Percentiles rank a stretch among this genome's conserved stretches.
These are phyloP conservation scores for Passer montanus DNA, from an alignment of 2,113 vertebrate genomes.

Conservation along the genomic window DNA sequence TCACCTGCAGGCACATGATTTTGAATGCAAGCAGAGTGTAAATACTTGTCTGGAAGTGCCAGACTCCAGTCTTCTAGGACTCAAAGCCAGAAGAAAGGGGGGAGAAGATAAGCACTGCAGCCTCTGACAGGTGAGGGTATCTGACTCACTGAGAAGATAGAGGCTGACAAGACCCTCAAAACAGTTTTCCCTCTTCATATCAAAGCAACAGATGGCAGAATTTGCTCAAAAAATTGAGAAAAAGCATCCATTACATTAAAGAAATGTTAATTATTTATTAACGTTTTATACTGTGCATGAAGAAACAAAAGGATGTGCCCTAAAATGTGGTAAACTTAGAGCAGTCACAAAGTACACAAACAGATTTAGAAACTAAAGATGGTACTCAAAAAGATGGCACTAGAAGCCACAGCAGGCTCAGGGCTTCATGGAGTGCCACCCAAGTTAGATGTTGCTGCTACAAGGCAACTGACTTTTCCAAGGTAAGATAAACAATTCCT, in stretches of 20 bases:
- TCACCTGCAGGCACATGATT: neutral
- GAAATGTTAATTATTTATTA: neutral
- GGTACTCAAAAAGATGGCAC: neutral
- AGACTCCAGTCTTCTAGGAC: neutral
- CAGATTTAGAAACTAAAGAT: neutral
- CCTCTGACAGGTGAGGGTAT: neutral
- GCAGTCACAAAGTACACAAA: neutral
- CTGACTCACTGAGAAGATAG: neutral
- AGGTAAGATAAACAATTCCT: neutral
- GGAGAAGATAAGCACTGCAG: neutral
- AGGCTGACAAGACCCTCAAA: neutral
- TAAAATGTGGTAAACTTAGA: neutral
- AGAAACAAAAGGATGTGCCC: neutral
- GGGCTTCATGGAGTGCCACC: neutral
- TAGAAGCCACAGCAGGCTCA: neutral
- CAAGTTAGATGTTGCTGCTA: neutral
- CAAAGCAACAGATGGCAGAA: neutral
- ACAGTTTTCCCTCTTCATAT: neutral
- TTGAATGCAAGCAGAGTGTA: neutral
- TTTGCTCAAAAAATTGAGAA: neutral
- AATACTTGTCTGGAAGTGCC: neutral
- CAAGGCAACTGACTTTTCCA: neutral
- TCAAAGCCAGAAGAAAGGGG: neutral
- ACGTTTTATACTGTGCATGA: neutral
- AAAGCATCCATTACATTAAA: neutral